Percentiles rank a stretch among this genome's conserved stretches.
Evolutionary conservation across 2,797 vertebrate genomes (phyloP).

Genomic region (Anas capensis): DNA sequence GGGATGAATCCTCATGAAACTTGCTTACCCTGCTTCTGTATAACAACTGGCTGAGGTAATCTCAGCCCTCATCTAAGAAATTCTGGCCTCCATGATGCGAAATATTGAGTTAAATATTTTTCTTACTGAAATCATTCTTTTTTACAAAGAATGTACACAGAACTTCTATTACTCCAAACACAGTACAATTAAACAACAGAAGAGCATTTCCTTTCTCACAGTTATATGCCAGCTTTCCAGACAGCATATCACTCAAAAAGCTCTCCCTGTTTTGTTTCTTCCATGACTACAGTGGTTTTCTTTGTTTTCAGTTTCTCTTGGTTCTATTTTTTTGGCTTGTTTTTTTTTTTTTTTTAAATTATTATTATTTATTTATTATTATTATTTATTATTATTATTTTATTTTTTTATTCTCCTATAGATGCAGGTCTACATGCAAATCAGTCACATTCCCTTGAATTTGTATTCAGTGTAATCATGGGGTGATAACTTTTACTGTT

Average conservation of each 20-base stretch:
- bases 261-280: not conserved
- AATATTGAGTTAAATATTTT: slow-evolving; percentile 62
- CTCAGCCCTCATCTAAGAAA: slow-evolving; percentile 15
- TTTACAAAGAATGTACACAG: slow-evolving; percentile 70
- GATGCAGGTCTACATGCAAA: not conserved
- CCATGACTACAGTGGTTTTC: not conserved
- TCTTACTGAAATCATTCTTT: slow-evolving; percentile 53
- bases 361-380: too few relatives aligned
- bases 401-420: not conserved
- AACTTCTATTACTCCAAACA: slow-evolving; percentile 64
- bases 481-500: not conserved
- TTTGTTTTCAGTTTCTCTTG: not conserved
- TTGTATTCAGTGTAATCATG: not conserved
- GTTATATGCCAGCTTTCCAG: slow-evolving; percentile 51
- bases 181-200: slow-evolving; percentile 58
- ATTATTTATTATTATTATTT: too few relatives aligned
- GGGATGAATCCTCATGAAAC: not conserved
- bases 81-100: not conserved
- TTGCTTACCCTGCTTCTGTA: not conserved
- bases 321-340: not conserved
- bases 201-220: slow-evolving; percentile 68
- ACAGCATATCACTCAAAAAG: slow-evolving; percentile 35
- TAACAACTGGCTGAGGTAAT: not conserved
- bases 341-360: not conserved
- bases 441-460: not conserved